phyloP scores from a whole-genome alignment of 2,113 vertebrate species.

The Anarrhichthys ocellatus region DNA sequence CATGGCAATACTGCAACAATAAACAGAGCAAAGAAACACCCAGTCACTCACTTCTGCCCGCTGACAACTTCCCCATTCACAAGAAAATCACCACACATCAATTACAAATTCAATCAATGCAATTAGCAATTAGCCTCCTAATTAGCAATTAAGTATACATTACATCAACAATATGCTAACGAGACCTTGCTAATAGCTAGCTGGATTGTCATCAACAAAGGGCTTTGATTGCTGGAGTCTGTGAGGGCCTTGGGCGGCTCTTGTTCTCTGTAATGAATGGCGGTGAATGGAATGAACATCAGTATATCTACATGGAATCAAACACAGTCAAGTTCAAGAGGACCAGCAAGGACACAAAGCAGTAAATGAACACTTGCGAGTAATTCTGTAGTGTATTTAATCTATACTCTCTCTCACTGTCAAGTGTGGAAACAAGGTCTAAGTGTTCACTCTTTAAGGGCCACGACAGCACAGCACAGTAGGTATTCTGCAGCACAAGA shows the following conservation, averaged over 20 bases:
- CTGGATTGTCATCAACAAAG: slow-evolving; percentile 37
- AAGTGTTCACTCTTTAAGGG: not conserved
- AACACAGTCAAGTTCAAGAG: slow-evolving; percentile 9
- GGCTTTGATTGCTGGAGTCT: slow-evolving; percentile 29
- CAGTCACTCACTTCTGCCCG: not conserved
- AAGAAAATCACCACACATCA: slow-evolving; percentile 37
- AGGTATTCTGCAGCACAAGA: not conserved
- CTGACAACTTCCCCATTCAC: not conserved
- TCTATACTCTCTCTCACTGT: not conserved
- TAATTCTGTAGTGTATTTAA: not conserved
- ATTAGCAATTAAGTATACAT: slow-evolving; percentile 57
- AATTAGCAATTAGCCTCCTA: slow-evolving; percentile 58
- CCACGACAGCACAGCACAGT: not conserved
- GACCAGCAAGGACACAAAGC: not conserved
- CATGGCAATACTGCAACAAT: not conserved
- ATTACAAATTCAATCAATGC: slow-evolving; percentile 51
- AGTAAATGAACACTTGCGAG: not conserved
- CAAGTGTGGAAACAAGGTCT: not conserved
- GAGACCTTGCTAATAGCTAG: slow-evolving; percentile 37
- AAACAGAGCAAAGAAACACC: not conserved
- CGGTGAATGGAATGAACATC: slow-evolving; percentile 10
- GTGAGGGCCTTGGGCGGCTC: not conserved
- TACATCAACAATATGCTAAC: slow-evolving; percentile 63
- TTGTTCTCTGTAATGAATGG: slow-evolving; percentile 33
- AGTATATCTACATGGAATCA: not conserved